Evolutionary conservation across 2,113 vertebrate genomes (phyloP).

Genomic region (Meleagris gallopavo): DNA sequence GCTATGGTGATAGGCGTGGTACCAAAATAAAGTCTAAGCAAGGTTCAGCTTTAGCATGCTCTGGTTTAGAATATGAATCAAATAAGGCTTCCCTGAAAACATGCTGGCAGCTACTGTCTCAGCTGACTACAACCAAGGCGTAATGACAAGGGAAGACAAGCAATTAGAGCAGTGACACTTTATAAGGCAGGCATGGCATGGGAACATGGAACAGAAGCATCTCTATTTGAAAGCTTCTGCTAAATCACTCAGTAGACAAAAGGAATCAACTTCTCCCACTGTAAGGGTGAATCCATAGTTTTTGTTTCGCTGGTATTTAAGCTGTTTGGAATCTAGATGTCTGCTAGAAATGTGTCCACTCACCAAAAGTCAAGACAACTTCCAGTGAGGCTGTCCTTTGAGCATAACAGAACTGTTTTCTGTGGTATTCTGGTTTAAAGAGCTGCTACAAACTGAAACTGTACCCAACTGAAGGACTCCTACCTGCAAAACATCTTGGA

Average conservation of each 20-base stretch:
- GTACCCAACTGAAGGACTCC: neutral
- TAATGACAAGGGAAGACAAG: constrained; percentile 25
- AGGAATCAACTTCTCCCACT: neutral
- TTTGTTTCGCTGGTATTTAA: neutral
- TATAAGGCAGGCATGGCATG: neutral
- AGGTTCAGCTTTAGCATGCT: neutral
- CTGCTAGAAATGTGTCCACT: neutral
- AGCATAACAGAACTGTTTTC: neutral
- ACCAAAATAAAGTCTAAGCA: neutral
- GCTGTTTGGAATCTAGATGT: neutral
- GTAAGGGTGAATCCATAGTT: neutral
- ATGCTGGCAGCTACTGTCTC: neutral
- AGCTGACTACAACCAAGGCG: neutral
- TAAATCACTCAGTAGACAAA: constrained; percentile 21
- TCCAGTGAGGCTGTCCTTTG: neutral
- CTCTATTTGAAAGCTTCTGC: constrained; percentile 26
- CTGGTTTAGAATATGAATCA: neutral
- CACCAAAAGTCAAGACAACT: neutral
- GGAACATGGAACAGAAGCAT: constrained; percentile 29
- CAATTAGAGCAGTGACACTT: constrained; percentile 38
- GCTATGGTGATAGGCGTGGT: neutral
- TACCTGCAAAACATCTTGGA: constrained; percentile 97
- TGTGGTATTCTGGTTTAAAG: neutral
- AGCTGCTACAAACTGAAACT: neutral
- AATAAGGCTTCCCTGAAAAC: neutral